Evolutionary conservation across 1,140 invertebrate species (phyloP).

Genomic region (Planococcus citri): DNA sequence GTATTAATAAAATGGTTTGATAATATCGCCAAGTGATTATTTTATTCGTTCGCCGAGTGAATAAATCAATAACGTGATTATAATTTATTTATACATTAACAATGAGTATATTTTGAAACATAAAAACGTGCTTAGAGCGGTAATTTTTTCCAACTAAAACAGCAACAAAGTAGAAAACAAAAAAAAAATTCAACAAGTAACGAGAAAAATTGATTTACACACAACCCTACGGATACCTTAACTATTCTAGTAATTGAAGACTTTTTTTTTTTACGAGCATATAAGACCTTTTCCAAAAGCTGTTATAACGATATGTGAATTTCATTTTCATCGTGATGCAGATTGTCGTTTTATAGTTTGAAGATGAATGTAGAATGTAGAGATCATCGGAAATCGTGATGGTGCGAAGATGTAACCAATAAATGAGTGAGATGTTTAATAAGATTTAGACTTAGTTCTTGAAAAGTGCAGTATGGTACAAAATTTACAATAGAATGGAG

Average conservation of each 20-base stretch:
- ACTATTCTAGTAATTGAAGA: constrained; percentile 3
- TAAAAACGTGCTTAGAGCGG: background rate
- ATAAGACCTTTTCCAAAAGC: background rate
- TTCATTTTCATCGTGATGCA: no score
- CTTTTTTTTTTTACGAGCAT: background rate
- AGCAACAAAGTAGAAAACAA: background rate
- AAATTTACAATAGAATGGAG: no score
- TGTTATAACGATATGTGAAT: background rate
- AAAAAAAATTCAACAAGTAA: background rate
- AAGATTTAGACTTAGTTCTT: no score
- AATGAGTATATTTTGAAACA: background rate
- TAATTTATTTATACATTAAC: background rate
- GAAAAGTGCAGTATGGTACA: no score
- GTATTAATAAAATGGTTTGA: background rate
- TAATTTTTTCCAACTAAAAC: background rate
- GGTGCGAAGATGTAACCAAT: no score
- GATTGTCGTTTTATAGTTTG: no score
- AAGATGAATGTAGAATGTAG: no score
- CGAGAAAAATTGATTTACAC: constrained; percentile 2
- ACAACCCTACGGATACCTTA: background rate
- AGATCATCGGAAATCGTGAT: no score
- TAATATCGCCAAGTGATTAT: background rate
- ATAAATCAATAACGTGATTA: background rate
- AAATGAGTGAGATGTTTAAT: no score
- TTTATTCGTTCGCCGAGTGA: background rate